Base-by-base conservation (phyloP, 2,888 invertebrate species). In the Chromoteleia sp. region DNA sequence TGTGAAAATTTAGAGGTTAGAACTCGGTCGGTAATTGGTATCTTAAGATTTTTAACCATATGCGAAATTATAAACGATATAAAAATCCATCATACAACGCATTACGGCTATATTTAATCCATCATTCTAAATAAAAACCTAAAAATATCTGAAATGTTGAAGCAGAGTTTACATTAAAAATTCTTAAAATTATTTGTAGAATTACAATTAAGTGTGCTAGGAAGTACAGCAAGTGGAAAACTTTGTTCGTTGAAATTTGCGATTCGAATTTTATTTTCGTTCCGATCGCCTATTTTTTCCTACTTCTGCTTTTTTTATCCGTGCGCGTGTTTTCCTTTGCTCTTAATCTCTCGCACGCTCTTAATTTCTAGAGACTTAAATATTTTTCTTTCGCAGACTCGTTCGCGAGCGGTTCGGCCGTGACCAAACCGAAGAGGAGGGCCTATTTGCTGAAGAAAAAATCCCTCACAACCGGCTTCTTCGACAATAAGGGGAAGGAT, bases 391-490 rank as follows among this genome's bases (percentile, higher is more conserved):
- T 90, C 91, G 33, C 89, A 93, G 93, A 93, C 87, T 92, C 91
- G 50, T 90, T 92, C 54, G 86, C 87, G n/a, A 86, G 87, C 36
- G 86, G 88, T 17, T 25, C 25, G 59, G 90, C 93, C 88, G 93
- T 93, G 82, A 94, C 93, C 59, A 96, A 96, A 87, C 95, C 96
- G 0, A 97, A 97, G 92, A 93, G 97, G 83, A 93, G 96, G 81
- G 95, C 96, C 0, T 94, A 97, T 90, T 93, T 97, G 81, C 93
- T 98, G 84, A 98, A 97, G 92, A 94, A 96, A 90, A 97, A 97
- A 90, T 97, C 98, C 0, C 94, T 97, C 71, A 98, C 98, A 41
- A 97, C 97, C 0, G 95, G 97, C 73, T 96, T 97, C 92, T 97
- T 97, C 90, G 97, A 97, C 91, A 93, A 95, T 82, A 95, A 95